These are phyloP conservation scores for Tursiops truncatus DNA, from an alignment of 2,113 vertebrate genomes.

Conservation along the genomic window DNA sequence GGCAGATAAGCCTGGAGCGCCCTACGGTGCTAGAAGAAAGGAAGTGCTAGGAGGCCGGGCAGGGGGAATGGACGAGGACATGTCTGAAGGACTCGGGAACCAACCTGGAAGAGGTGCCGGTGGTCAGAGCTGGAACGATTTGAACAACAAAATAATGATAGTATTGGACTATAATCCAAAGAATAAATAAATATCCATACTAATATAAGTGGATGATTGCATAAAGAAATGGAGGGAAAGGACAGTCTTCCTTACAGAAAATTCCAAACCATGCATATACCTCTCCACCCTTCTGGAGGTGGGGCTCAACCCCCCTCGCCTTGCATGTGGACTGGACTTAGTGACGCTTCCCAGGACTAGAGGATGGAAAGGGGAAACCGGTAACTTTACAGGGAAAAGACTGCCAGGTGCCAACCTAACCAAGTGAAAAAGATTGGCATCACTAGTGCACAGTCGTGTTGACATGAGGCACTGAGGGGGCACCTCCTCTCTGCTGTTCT, in stretches of 20 bases:
- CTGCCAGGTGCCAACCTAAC: no score
- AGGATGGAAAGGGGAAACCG: background rate
- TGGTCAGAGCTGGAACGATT: background rate
- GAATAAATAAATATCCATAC: background rate
- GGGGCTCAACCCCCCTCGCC: background rate
- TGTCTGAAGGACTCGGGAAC: background rate
- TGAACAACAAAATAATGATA: background rate
- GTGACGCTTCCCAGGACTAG: no score
- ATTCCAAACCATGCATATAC: background rate
- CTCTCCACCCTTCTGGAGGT: background rate
- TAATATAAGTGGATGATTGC: background rate
- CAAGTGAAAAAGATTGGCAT: accelerated
- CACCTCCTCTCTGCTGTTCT: background rate
- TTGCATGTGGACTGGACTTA: background rate
- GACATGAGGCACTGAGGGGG: background rate
- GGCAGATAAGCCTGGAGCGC: no score
- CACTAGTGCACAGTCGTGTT: background rate
- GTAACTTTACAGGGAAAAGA: background rate
- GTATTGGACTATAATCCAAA: background rate
- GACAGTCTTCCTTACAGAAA: background rate
- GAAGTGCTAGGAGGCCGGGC: background rate
- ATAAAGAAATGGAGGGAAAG: background rate
- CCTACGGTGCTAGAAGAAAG: no score
- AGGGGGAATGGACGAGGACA: accelerated
- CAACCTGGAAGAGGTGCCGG: background rate